Evolutionary conservation across 2,113 vertebrate genomes (phyloP), one percentile per base, ranked within the genome.

Genomic region (Ploceus nigricollis): DNA sequence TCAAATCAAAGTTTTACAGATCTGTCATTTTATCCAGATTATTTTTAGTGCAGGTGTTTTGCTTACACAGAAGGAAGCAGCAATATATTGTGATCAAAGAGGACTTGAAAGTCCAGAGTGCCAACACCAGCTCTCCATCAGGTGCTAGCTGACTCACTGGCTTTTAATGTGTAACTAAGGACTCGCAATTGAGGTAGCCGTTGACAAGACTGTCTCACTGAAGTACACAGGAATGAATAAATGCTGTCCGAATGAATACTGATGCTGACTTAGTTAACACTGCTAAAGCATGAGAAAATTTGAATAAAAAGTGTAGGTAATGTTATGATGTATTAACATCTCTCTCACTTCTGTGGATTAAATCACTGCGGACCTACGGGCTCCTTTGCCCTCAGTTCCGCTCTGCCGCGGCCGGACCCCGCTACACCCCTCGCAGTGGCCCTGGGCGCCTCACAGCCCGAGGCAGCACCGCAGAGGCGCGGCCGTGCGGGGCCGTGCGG

Each of bases 31-130:
- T 20, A 37, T 13, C 44, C 80, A 11, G 61, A 19, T 45, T 58
- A 37, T 30, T 90, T 95, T 83, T 78, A 56, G 64, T 22, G 39
- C 90, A 90, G 85, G 90, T 94, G 68, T 94, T 93, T 60, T 35
- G 13, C 79, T 77, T 65, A 7, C 40, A 51, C 37, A 77, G 84
- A 54, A 70, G 68, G n/a, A 96, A 82, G 63, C 39, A 81, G 72
- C 33, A 28, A 73, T 48, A 37, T 31, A 27, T 17, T 13, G 39
- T 16, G 44, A 84, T 63, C 87, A 89, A 82, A 78, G 53, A 58
- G 40, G 48, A 27, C 25, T 6, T 33, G 37, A 71, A 64, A 89
- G 91, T 78, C 77, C 83, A 48, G 60, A 89, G 71, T 65, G 51
- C 48, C 87, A 87, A 13, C 18, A 23, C 12, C 53, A 81, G 37